Percentiles rank a stretch among this genome's conserved stretches.
These are phyloP conservation scores for Pseudorhiza aurosa DNA, from an alignment of 30 jellyfish, hydroid and myxozoan genomes.

Conservation along the genomic window DNA sequence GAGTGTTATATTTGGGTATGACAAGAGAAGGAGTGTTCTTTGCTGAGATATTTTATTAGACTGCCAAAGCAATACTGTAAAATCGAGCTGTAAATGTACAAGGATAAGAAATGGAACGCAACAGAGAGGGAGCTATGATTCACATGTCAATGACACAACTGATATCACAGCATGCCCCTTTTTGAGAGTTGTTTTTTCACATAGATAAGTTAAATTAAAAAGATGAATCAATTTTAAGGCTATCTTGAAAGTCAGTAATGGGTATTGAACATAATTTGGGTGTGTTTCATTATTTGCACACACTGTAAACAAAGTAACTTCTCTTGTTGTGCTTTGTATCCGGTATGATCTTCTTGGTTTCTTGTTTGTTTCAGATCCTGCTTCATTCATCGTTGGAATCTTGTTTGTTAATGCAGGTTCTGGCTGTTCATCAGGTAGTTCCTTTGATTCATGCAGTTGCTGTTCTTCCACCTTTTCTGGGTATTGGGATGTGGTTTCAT, in stretches of 20 bases:
- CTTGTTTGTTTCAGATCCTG: background rate
- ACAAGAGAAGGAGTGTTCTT: too few species aligned
- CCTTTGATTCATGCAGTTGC: background rate
- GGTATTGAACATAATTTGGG: too few species aligned
- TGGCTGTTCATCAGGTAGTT: constrained; percentile 1
- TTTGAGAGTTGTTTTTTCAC: background rate
- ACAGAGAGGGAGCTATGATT: background rate
- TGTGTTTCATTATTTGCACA: background rate
- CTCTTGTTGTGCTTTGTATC: constrained; percentile 7
- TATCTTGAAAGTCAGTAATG: background rate
- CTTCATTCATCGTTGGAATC: background rate
- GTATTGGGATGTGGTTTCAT: background rate
- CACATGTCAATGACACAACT: background rate
- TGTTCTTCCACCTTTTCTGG: constrained; percentile 1
- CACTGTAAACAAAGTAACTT: background rate
- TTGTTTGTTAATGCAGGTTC: background rate
- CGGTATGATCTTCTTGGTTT: constrained; percentile 5
- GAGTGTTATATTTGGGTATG: too few species aligned
- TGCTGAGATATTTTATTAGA: too few species aligned
- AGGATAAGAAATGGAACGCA: background rate
- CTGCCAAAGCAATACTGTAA: too few species aligned
- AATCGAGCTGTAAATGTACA: too few species aligned
- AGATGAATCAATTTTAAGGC: background rate
- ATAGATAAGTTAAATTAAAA: too few species aligned
- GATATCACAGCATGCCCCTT: constrained; percentile 2